Percentiles rank a stretch among this genome's conserved stretches.
phyloP scores from a whole-genome alignment of 2,797 vertebrate species.

The Rallus crepitans region DNA sequence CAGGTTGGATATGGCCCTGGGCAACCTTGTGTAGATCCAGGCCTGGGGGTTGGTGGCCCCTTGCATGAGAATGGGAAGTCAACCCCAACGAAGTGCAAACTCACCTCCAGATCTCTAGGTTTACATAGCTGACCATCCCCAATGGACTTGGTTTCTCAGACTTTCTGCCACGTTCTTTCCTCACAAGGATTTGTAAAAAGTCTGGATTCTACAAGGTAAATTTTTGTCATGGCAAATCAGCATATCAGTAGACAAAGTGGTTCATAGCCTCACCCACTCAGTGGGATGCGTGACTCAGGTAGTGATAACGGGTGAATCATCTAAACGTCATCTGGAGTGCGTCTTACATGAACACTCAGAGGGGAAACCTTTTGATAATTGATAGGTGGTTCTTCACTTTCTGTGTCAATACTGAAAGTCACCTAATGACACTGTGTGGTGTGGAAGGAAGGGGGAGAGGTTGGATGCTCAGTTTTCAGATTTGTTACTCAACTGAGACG shows the following conservation, averaged over 20 bases:
- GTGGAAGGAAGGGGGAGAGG: background rate
- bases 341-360: background rate
- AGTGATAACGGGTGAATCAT: conserved; percentile 4
- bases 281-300: conserved; percentile 32
- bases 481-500: background rate
- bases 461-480: conserved; percentile 4
- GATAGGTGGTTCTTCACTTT: conserved; percentile 26
- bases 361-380: conserved; percentile 20
- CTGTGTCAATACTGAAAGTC: conserved; percentile 8
- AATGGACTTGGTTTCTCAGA: background rate
- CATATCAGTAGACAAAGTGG: background rate
- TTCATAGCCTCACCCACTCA: background rate
- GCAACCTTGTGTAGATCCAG: no score
- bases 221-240: background rate
- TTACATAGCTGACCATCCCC: background rate
- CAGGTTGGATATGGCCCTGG: no score
- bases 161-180: background rate
- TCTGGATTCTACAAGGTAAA: background rate
- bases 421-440: background rate
- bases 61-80: background rate
- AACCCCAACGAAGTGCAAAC: background rate
- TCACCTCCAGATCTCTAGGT: background rate
- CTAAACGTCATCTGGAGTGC: background rate
- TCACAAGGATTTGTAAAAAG: background rate
- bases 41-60: background rate